Conservation (phyloP, 53 echinoderm and acorn worm species). For the Holothuria scabra region DNA sequence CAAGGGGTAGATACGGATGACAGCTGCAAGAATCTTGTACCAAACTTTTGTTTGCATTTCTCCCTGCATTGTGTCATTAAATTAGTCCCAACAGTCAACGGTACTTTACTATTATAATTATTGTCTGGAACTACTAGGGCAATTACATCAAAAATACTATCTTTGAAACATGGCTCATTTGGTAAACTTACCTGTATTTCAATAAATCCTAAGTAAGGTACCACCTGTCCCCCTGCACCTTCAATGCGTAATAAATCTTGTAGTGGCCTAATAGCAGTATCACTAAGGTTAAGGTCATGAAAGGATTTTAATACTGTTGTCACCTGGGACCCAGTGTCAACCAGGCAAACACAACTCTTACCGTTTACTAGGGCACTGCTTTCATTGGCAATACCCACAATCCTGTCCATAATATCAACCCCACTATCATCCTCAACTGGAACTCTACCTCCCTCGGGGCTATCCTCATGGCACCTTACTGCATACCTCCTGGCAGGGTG, state of each 20-base stretch:
- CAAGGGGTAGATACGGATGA: not conserved
- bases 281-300: not conserved
- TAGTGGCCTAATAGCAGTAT: not conserved
- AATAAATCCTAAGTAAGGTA: constrained; percentile 27
- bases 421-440: not conserved
- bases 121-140: constrained; percentile 11
- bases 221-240: constrained; percentile 39
- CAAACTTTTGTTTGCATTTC: not conserved
- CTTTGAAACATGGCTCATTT: not conserved
- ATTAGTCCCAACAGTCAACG: constrained; percentile 28
- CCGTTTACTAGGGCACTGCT: constrained; percentile 21
- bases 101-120: constrained; percentile 25
- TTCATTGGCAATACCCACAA: constrained; percentile 33
- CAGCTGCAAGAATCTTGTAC: not conserved
- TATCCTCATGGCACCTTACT: constrained; percentile 11
- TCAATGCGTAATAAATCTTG: constrained; percentile 1
- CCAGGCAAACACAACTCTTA: not conserved
- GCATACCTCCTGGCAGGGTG: not conserved
- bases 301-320: constrained; percentile 18
- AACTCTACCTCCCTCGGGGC: not conserved
- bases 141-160: not conserved
- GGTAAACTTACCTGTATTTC: constrained; percentile 20
- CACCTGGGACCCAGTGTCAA: constrained; percentile 46
- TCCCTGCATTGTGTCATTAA: not conserved
- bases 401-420: not conserved